These are phyloP conservation scores for Abrostola tripartita DNA, from an alignment of 2,888 invertebrate species.

Conservation along the genomic window DNA sequence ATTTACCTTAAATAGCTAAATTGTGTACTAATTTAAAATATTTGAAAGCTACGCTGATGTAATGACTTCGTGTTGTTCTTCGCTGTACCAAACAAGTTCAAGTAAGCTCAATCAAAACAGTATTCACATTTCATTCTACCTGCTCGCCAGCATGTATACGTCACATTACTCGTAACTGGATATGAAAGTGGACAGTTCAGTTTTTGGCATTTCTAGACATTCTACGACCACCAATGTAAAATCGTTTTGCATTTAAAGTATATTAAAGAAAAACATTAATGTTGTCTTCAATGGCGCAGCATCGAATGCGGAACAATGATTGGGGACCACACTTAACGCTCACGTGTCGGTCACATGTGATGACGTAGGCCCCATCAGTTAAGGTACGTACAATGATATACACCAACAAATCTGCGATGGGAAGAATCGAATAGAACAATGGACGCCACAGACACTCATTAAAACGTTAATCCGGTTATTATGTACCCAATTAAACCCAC, in stretches of 20 bases:
- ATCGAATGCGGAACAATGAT: constrained; percentile 20
- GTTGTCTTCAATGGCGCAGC: background rate
- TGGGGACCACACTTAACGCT: constrained; percentile 9
- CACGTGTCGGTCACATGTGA: constrained; percentile 35
- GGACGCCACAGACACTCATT: constrained; percentile 37
- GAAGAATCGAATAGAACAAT: constrained; percentile 52
- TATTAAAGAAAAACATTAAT: background rate
- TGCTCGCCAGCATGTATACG: constrained; percentile 6
- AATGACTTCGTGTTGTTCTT: background rate
- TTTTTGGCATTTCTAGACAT: constrained; percentile 31
- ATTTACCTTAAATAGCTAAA: too few relatives aligned
- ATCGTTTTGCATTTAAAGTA: background rate
- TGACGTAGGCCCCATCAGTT: constrained; percentile 17
- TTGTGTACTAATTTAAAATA: background rate
- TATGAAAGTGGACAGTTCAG: constrained; percentile 37
- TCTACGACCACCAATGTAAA: background rate
- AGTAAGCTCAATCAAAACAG: constrained; percentile 3
- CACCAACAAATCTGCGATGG: constrained; percentile 34
- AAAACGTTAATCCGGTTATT: constrained; percentile 48
- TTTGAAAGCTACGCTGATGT: background rate
- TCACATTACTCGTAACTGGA: constrained; percentile 37
- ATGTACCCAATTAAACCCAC: constrained; percentile 26
- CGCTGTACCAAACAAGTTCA: constrained; percentile 2
- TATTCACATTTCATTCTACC: constrained; percentile 12
- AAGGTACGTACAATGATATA: constrained; percentile 16